A percentile compares a stretch with the other conserved stretches of the same genome.
Evolutionary conservation across 1,140 invertebrate species (phyloP).

Genomic region (Lasaia peninsularis): DNA sequence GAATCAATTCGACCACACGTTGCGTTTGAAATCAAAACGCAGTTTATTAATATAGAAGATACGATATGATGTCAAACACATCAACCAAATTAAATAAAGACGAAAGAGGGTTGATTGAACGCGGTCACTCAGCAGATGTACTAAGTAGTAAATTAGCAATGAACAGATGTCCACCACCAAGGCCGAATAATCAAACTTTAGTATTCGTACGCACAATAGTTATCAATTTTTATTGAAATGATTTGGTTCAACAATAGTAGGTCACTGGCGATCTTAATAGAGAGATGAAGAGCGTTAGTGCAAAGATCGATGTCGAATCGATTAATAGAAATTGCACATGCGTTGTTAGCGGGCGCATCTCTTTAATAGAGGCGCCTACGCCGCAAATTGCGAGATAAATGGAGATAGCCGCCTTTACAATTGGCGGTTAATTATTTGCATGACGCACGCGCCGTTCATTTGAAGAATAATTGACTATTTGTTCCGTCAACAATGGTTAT

Average conservation of each 20-base stretch:
- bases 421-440: conserved; percentile 69
- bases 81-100: conserved; percentile 30
- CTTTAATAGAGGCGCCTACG: conserved; percentile 69
- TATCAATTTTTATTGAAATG: conserved; percentile 44
- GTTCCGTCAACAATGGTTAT: conserved; percentile 36
- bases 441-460: conserved; percentile 43
- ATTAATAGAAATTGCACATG: conserved; percentile 67
- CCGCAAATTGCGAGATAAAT: conserved; percentile 68
- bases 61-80: conserved; percentile 24
- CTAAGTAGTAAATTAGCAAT: conserved; percentile 36
- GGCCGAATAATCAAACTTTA: conserved; percentile 39
- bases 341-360: conserved; percentile 35
- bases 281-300: conserved; percentile 63
- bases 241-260: conserved; percentile 43
- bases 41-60: not conserved
- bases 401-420: conserved; percentile 58
- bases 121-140: conserved; percentile 35
- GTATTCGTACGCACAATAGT: conserved; percentile 31
- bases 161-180: conserved; percentile 36
- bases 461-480: conserved; percentile 39
- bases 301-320: conserved; percentile 74
- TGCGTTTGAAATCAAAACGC: not conserved
- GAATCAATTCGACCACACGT: not conserved
- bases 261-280: conserved; percentile 53
- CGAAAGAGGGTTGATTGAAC: conserved; percentile 35